phyloP scores from a whole-genome alignment of 1,140 invertebrate genomes.

The Plodia interpunctella region DNA sequence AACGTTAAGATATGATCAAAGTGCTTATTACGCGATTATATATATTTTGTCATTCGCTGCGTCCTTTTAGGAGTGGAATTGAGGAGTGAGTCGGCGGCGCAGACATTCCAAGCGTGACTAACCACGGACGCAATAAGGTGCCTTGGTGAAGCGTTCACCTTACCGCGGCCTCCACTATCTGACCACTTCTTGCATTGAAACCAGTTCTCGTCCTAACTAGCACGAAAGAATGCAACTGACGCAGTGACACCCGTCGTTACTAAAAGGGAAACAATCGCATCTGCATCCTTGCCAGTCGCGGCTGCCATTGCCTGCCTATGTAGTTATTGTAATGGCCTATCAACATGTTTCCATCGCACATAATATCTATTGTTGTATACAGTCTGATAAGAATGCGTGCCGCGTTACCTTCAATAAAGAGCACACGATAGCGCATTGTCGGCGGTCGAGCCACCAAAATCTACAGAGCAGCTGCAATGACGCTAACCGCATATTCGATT shows the following conservation, averaged over 20 bases:
- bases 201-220: conserved; percentile 31
- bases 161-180: conserved; percentile 43
- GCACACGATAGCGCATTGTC: conserved; percentile 16
- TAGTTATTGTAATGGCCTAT: conserved; percentile 10
- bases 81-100: conserved; percentile 34
- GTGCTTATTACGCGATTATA: not conserved
- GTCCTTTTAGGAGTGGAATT: conserved; percentile 39
- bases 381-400: conserved; percentile 29
- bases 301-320: not conserved
- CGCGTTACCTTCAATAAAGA: conserved; percentile 25
- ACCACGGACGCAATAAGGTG: conserved; percentile 43
- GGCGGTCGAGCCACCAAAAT: not conserved
- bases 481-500: not conserved
- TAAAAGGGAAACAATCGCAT: not conserved
- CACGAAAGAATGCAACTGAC: conserved; percentile 22
- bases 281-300: not conserved
- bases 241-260: not conserved
- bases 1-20: too few species aligned
- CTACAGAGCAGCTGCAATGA: conserved; percentile 5
- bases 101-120: conserved; percentile 62
- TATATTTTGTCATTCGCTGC: conserved; percentile 25
- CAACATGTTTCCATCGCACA: conserved; percentile 5
- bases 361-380: conserved; percentile 18
- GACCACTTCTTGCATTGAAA: conserved; percentile 47
- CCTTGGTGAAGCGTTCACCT: conserved; percentile 47